phyloP scores from a whole-genome alignment of 2,888 invertebrate genomes.

The Malthinus flaveolus region DNA sequence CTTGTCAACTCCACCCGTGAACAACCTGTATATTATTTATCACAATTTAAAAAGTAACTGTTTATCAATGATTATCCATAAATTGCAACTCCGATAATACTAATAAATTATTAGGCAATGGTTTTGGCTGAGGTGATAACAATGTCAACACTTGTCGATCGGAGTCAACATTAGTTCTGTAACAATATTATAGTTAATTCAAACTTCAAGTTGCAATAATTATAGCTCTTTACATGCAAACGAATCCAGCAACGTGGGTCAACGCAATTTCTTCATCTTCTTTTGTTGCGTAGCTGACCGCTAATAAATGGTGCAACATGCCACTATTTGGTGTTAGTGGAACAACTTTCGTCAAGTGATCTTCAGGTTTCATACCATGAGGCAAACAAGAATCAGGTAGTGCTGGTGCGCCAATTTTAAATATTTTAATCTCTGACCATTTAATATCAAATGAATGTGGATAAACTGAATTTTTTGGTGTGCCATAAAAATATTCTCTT shows the following conservation, averaged over 20 bases:
- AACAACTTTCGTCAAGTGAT: slow-evolving; percentile 89
- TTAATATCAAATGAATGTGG: slow-evolving; percentile 95
- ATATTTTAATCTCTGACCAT: slow-evolving; percentile 86
- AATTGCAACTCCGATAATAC: slow-evolving; percentile 91
- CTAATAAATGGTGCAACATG: slow-evolving; percentile 85
- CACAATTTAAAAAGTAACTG: neutral
- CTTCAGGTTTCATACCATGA: slow-evolving; percentile 91
- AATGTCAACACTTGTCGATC: slow-evolving; percentile 87
- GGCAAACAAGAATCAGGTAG: slow-evolving; percentile 96
- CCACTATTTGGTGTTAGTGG: slow-evolving; percentile 74
- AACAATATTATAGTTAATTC: slow-evolving; percentile 39
- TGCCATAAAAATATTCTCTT: slow-evolving; percentile 95
- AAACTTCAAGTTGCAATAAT: neutral
- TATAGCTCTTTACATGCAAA: slow-evolving; percentile 84
- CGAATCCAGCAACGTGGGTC: slow-evolving; percentile 87
- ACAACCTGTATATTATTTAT: too few species aligned
- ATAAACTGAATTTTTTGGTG: slow-evolving; percentile 69
- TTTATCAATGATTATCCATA: slow-evolving; percentile 82
- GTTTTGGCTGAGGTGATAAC: slow-evolving; percentile 91
- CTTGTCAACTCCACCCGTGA: too few species aligned
- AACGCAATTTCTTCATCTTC: slow-evolving; percentile 84
- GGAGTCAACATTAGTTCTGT: slow-evolving; percentile 85
- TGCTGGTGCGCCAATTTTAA: slow-evolving; percentile 91
- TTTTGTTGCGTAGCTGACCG: slow-evolving; percentile 83
- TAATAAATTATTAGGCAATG: slow-evolving; percentile 84